Evolutionary conservation across 2,113 vertebrate species (phyloP).

Genomic region (Sapayoa aenigma): DNA sequence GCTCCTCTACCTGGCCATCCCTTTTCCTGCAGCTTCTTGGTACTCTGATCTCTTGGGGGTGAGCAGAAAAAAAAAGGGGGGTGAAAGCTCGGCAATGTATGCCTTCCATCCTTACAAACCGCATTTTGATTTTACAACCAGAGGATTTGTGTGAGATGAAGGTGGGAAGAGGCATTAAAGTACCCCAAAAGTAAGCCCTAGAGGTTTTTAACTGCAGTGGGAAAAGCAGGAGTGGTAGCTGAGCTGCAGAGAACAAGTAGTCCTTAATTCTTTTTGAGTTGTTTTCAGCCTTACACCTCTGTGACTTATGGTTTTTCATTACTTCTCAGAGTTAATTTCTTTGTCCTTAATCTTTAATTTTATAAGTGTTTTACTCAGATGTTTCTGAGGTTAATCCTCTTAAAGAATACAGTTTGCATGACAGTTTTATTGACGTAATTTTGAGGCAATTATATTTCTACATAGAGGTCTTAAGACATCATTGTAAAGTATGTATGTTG

Average conservation of each 20-base stretch:
- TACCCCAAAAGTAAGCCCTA: background rate
- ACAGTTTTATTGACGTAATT: background rate
- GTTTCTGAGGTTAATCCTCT: background rate
- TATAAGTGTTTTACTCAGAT: background rate
- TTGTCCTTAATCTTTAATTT: background rate
- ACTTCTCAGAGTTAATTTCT: background rate
- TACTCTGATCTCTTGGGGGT: background rate
- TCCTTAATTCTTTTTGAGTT: background rate
- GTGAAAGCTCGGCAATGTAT: background rate
- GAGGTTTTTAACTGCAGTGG: background rate
- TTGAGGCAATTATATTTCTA: background rate
- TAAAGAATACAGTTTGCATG: background rate
- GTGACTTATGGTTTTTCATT: background rate
- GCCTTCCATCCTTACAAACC: background rate
- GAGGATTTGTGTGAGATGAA: background rate
- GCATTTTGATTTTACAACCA: background rate
- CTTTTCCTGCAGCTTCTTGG: background rate
- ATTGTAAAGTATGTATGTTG: background rate
- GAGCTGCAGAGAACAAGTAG: background rate
- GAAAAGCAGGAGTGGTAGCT: background rate
- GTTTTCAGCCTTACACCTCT: background rate
- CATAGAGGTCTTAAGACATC: background rate
- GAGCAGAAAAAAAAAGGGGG: accelerated
- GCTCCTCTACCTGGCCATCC: background rate
- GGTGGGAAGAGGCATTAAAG: background rate